A percentile compares a stretch with the other conserved stretches of the same genome.
phyloP scores from a whole-genome alignment of 35 echinoderm and acorn worm genomes.

The Apostichopus californicus region DNA sequence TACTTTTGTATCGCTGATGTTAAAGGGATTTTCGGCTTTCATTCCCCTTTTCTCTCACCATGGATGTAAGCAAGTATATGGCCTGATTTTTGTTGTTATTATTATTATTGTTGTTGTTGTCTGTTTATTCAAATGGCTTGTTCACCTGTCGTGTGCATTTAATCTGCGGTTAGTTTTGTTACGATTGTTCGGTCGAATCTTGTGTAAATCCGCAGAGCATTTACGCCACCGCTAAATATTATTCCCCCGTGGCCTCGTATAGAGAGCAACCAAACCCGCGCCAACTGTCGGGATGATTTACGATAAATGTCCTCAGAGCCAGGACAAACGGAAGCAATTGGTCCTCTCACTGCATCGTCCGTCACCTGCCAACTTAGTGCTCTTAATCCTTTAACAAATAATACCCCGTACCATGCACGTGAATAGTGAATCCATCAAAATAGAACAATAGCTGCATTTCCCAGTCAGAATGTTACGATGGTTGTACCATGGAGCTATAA shows the following conservation, averaged over 20 bases:
- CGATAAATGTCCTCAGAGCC: neutral
- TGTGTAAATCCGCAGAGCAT: neutral
- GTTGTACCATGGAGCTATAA: no score
- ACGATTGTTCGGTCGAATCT: neutral
- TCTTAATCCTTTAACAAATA: conserved; percentile 28
- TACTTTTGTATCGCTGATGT: no score
- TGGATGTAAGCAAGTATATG: no score
- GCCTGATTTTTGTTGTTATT: no score
- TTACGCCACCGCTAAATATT: conserved; percentile 8
- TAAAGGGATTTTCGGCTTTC: no score
- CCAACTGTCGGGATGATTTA: conserved; percentile 14
- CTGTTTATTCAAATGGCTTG: neutral
- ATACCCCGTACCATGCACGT: neutral
- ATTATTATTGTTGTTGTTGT: neutral
- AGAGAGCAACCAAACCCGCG: neutral
- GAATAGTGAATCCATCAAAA: neutral
- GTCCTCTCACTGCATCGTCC: neutral
- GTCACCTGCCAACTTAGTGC: conserved; percentile 5
- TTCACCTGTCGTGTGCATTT: neutral
- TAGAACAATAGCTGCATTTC: neutral
- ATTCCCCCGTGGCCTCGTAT: neutral
- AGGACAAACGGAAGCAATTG: conserved; percentile 36
- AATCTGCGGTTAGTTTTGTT: neutral
- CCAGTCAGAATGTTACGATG: no score
- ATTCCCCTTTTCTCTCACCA: no score